Conservation (phyloP, 2,113 vertebrate genomes). For the Oreochromis niloticus region DNA sequence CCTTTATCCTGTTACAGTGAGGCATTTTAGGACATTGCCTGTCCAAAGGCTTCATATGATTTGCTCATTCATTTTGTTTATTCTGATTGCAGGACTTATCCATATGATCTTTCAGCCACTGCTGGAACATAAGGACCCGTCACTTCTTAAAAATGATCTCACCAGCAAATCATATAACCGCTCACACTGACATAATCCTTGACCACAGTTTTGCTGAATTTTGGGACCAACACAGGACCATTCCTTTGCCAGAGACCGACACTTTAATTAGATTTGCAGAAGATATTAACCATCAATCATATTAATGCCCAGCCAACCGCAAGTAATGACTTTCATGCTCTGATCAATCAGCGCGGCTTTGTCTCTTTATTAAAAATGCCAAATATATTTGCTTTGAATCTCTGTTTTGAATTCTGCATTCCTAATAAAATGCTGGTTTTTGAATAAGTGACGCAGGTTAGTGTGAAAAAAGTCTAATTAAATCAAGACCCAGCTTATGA, state of each 20-base stretch:
- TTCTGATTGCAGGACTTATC: not conserved
- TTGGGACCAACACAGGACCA: not conserved
- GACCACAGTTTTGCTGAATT: not conserved
- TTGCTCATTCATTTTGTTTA: not conserved
- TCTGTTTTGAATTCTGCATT: not conserved
- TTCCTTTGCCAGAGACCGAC: not conserved
- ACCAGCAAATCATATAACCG: not conserved
- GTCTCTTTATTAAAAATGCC: not conserved
- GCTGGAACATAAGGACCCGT: not conserved
- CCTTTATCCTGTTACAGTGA: not conserved
- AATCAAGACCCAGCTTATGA: not conserved
- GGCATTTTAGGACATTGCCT: not conserved
- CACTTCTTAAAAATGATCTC: not conserved
- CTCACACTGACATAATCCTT: not conserved
- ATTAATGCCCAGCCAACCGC: not conserved
- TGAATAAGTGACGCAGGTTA: not conserved
- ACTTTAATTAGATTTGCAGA: constrained; percentile 28
- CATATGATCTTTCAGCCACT: not conserved
- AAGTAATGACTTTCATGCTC: constrained; percentile 10
- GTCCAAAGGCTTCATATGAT: not conserved
- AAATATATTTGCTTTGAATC: not conserved
- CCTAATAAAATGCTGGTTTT: not conserved
- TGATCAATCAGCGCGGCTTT: constrained; percentile 11
- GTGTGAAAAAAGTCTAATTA: not conserved
- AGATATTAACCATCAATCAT: constrained; percentile 26